A percentile compares a stretch with the other conserved stretches of the same genome.
Conservation (phyloP, 1,140 invertebrate species). For the Drosophila sucinea region DNA sequence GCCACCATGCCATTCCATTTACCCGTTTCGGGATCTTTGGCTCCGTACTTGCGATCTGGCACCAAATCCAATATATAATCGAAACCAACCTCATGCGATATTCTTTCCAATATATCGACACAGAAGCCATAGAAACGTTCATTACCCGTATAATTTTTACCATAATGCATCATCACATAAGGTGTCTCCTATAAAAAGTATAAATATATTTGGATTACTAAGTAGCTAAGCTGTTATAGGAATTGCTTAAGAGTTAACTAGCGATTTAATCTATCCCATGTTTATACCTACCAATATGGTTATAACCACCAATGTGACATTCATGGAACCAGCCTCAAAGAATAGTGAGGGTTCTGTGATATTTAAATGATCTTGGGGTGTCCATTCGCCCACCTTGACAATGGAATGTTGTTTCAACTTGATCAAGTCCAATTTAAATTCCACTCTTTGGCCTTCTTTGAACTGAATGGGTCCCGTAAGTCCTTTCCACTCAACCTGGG, state of each 20-base stretch:
- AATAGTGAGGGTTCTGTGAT: slow-evolving; percentile 93
- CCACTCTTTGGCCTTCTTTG: slow-evolving; percentile 91
- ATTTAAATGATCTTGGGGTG: slow-evolving; percentile 88
- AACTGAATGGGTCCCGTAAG: slow-evolving; percentile 95
- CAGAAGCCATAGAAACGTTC: slow-evolving; percentile 97
- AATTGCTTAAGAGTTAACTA: too few relatives aligned
- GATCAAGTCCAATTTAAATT: slow-evolving; percentile 93
- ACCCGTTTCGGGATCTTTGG: slow-evolving; percentile 93
- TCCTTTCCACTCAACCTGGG: slow-evolving; percentile 85
- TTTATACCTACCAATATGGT: slow-evolving; percentile 69
- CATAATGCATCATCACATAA: slow-evolving; percentile 96
- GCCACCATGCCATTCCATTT: slow-evolving; percentile 96
- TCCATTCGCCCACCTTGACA: slow-evolving; percentile 90
- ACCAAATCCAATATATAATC: slow-evolving; percentile 95
- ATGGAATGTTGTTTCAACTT: slow-evolving; percentile 91
- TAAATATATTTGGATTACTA: not conserved
- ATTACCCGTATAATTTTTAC: slow-evolving; percentile 93
- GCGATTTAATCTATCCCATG: not conserved
- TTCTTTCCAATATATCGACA: slow-evolving; percentile 95
- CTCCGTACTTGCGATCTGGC: slow-evolving; percentile 97
- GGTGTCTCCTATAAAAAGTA: slow-evolving; percentile 90
- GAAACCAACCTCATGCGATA: slow-evolving; percentile 95
- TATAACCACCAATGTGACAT: slow-evolving; percentile 90
- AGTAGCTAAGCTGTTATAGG: too few relatives aligned
- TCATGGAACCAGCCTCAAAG: slow-evolving; percentile 90